Conservation (phyloP, 2,113 vertebrate genomes). For the Clupea harengus region DNA sequence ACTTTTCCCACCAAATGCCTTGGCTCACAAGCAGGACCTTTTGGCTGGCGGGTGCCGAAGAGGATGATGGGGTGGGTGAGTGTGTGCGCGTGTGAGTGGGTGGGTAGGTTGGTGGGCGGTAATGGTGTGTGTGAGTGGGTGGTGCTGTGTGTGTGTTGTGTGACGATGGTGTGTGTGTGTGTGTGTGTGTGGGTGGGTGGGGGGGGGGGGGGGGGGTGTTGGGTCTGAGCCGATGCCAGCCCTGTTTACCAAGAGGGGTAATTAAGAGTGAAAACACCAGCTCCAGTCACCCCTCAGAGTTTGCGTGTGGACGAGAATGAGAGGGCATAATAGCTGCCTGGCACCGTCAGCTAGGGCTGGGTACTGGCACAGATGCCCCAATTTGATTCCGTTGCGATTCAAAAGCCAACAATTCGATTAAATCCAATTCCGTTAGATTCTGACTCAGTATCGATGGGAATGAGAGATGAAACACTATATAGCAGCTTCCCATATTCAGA, state of each 20-base stretch:
- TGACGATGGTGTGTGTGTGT: not conserved
- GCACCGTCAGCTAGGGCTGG: not conserved
- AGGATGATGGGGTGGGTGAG: not conserved
- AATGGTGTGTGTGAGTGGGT: not conserved
- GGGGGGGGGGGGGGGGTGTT: too few relatives aligned
- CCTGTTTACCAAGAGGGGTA: not conserved
- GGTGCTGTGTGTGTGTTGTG: not conserved
- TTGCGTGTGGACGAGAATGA: conserved; percentile 12
- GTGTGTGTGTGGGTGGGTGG: too few relatives aligned
- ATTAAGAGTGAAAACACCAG: conserved; percentile 8
- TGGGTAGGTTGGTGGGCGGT: not conserved
- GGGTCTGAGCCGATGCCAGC: not conserved
- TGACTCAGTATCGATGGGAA: too few relatives aligned
- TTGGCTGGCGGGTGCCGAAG: conserved; percentile 25
- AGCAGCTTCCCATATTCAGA: too few relatives aligned
- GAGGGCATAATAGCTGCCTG: conserved; percentile 4
- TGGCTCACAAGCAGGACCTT: conserved; percentile 65
- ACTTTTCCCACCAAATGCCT: conserved; percentile 72
- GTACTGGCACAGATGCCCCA: too few relatives aligned
- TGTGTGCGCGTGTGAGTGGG: not conserved
- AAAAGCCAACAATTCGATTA: too few relatives aligned
- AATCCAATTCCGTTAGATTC: too few relatives aligned
- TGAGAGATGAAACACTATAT: too few relatives aligned
- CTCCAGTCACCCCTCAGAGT: not conserved
- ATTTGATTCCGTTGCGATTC: too few relatives aligned